Evolutionary conservation across 53 echinoderm and acorn worm species (phyloP).

Genomic region (Apostichopus leukothele): DNA sequence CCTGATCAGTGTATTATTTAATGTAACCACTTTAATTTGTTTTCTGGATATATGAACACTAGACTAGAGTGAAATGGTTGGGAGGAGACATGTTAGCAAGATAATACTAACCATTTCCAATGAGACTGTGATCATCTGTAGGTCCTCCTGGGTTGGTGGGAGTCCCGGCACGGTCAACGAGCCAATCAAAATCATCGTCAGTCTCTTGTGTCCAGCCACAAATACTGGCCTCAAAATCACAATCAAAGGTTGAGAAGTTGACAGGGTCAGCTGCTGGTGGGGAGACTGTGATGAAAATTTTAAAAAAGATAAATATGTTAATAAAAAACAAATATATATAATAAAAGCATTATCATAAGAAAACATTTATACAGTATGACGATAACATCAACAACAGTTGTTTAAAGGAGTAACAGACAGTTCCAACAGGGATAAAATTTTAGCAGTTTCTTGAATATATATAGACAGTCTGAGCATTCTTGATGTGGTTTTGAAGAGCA

Average conservation of each 20-base stretch:
- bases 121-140: constrained; percentile 64
- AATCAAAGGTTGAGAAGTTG: constrained; percentile 48
- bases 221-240: constrained; percentile 69
- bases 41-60: too few relatives aligned
- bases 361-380: too few relatives aligned
- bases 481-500: too few relatives aligned
- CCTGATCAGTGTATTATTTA: too few relatives aligned
- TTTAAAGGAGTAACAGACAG: too few relatives aligned
- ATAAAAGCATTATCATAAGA: background rate
- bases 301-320: background rate
- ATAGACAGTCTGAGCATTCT: too few relatives aligned
- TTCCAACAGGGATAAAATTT: too few relatives aligned
- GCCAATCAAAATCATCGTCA: constrained; percentile 90
- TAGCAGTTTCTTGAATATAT: too few relatives aligned
- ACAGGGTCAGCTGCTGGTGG: constrained; percentile 14
- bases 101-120: constrained; percentile 17
- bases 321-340: background rate
- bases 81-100: too few relatives aligned
- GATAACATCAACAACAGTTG: too few relatives aligned
- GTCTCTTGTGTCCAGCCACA: constrained; percentile 83
- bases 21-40: too few relatives aligned
- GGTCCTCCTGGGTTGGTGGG: constrained; percentile 67
- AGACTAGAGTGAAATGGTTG: too few relatives aligned
- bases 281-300: constrained; percentile 1
- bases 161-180: constrained; percentile 60